Conservation (phyloP, 2,797 vertebrate genomes). For the Glossophaga mutica region DNA sequence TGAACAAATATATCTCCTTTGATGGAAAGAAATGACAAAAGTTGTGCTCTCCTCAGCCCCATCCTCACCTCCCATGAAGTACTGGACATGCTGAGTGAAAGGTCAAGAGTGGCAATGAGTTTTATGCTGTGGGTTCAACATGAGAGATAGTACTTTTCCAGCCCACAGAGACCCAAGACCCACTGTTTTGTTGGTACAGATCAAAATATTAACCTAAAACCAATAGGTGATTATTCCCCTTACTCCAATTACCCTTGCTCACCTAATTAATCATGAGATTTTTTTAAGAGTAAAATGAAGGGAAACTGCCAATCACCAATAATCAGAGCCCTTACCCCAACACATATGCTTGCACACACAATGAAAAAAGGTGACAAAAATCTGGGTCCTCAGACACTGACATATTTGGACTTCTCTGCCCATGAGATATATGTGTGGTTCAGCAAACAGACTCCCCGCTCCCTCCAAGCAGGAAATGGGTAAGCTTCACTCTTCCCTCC, state of each 20-base stretch:
- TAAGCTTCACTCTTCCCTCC: not conserved
- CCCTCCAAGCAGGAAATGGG: not conserved
- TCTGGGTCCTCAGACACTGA: not conserved
- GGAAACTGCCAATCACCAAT: not conserved
- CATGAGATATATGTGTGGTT: too few relatives aligned
- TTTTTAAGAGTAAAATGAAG: not conserved
- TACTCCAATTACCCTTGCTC: not conserved
- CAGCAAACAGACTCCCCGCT: too few relatives aligned
- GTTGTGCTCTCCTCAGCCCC: not conserved
- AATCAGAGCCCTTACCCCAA: not conserved
- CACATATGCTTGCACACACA: fast-evolving
- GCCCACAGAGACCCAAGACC: not conserved
- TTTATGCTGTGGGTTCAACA: not conserved
- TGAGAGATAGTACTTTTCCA: not conserved
- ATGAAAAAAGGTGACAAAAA: not conserved
- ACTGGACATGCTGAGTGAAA: not conserved
- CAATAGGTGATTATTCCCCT: not conserved
- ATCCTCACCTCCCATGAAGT: not conserved
- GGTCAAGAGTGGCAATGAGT: not conserved
- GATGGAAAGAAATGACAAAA: not conserved
- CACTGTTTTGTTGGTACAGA: not conserved
- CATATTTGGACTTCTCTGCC: not conserved
- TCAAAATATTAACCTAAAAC: not conserved
- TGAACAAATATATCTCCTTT: not conserved
- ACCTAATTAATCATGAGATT: not conserved